Percentiles rank a stretch among this genome's conserved stretches.
phyloP scores from a whole-genome alignment of 2,113 vertebrate genomes.

The Nothoprocta perdicaria region DNA sequence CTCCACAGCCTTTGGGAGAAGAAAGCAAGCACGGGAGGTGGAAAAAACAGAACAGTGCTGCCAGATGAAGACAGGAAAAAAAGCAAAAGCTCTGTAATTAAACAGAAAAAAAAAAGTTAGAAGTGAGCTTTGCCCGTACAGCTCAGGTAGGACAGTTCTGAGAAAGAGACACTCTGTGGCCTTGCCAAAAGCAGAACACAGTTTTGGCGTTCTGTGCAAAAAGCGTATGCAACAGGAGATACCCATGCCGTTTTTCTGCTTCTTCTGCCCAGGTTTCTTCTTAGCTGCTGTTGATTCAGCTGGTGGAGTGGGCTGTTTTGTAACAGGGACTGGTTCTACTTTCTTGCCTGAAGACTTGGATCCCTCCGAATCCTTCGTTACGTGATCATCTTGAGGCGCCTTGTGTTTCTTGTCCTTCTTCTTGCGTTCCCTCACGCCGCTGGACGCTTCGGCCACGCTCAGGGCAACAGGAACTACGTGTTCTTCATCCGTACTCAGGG shows the following conservation, averaged over 20 bases:
- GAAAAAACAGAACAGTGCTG: slow-evolving; percentile 55
- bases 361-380: slow-evolving; percentile 82
- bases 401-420: slow-evolving; percentile 93
- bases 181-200: slow-evolving; percentile 65
- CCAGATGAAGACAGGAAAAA: slow-evolving; percentile 5
- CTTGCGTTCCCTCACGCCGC: slow-evolving; percentile 86
- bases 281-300: slow-evolving; percentile 75
- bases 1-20: not conserved
- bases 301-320: slow-evolving; percentile 86
- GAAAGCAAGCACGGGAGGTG: not conserved
- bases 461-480: slow-evolving; percentile 66
- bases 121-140: slow-evolving; percentile 10
- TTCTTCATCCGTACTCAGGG: slow-evolving; percentile 80
- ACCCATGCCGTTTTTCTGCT: slow-evolving; percentile 89
- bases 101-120: slow-evolving; percentile 38
- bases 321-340: slow-evolving; percentile 81
- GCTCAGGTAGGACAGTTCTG: slow-evolving; percentile 39
- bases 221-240: slow-evolving; percentile 73
- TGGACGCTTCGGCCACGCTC: slow-evolving; percentile 71
- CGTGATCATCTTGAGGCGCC: slow-evolving; percentile 65
- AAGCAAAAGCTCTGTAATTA: not conserved
- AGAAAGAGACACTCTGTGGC: slow-evolving; percentile 53
- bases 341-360: slow-evolving; percentile 86
- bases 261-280: slow-evolving; percentile 90
- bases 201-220: slow-evolving; percentile 71